Evolutionary conservation across 2,888 invertebrate genomes (phyloP).

Genomic region (Trypoxylon attenuatum): DNA sequence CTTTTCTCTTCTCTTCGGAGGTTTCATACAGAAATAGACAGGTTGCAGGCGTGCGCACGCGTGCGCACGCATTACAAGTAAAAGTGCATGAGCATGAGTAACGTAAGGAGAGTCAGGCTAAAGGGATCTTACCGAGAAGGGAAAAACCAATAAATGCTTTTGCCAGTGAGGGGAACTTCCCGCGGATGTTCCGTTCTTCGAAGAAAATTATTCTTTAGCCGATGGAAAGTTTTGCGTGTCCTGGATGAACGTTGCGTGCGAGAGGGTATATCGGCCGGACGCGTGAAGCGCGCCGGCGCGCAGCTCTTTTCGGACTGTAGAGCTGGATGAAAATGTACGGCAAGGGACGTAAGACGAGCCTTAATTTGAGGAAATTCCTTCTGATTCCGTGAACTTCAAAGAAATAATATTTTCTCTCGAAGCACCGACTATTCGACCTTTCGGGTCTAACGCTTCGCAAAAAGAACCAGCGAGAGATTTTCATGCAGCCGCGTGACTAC

Average conservation of each 20-base stretch:
- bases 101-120: conserved; percentile 34
- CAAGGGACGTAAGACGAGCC: not conserved
- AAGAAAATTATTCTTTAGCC: conserved; percentile 33
- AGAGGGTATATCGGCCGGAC: not conserved
- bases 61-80: too few species aligned
- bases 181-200: conserved; percentile 10
- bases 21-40: conserved; percentile 19
- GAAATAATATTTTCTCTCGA: not conserved
- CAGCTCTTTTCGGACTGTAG: not conserved
- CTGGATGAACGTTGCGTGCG: not conserved
- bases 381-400: not conserved
- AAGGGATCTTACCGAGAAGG: conserved; percentile 20
- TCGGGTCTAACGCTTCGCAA: not conserved
- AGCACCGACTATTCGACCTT: not conserved
- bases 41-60: too few species aligned
- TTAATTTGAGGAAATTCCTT: not conserved
- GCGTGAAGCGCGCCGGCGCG: not conserved
- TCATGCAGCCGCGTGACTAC: not conserved
- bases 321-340: not conserved
- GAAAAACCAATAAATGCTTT: conserved; percentile 4
- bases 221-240: conserved; percentile 17
- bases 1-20: conserved; percentile 9
- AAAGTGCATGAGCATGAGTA: conserved; percentile 40
- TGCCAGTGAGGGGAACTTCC: conserved; percentile 23
- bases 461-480: not conserved